Percentiles rank a stretch among this genome's conserved stretches.
Conservation (phyloP, 1,140 invertebrate genomes). For the Manduca sexta region DNA sequence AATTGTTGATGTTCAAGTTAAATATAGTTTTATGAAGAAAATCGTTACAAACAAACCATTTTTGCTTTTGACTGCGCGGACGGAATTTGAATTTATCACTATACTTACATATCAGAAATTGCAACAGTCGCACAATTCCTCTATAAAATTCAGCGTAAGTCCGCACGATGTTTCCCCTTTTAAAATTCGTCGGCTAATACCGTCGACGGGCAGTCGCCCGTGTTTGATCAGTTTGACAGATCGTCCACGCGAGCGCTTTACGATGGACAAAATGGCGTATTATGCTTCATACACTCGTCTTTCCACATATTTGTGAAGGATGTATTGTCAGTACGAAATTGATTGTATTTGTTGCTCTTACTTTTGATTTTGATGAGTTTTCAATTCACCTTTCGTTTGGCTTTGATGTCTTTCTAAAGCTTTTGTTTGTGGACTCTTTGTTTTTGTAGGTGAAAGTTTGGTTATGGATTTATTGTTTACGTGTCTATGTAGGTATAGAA, state of each 20-base stretch:
- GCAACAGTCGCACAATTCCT: no score
- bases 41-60: no score
- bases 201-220: slow-evolving; percentile 30
- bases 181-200: slow-evolving; percentile 55
- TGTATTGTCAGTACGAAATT: slow-evolving; percentile 28
- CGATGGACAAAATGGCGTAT: slow-evolving; percentile 62
- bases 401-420: no score
- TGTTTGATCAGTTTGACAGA: slow-evolving; percentile 72
- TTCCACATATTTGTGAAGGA: slow-evolving; percentile 67
- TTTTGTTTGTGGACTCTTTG: no score
- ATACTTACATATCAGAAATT: no score
- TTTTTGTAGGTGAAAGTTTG: no score
- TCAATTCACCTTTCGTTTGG: neutral
- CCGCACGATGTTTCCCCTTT: slow-evolving; percentile 21
- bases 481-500: no score
- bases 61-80: no score
- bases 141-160: neutral
- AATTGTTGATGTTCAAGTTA: no score
- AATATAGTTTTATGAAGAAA: no score
- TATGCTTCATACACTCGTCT: slow-evolving; percentile 63
- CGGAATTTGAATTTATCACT: no score
- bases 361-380: neutral
- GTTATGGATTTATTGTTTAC: no score
- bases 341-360: slow-evolving; percentile 2
- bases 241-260: slow-evolving; percentile 63